Conservation (phyloP, 2,888 invertebrate genomes). For the Notodonta ziczac region DNA sequence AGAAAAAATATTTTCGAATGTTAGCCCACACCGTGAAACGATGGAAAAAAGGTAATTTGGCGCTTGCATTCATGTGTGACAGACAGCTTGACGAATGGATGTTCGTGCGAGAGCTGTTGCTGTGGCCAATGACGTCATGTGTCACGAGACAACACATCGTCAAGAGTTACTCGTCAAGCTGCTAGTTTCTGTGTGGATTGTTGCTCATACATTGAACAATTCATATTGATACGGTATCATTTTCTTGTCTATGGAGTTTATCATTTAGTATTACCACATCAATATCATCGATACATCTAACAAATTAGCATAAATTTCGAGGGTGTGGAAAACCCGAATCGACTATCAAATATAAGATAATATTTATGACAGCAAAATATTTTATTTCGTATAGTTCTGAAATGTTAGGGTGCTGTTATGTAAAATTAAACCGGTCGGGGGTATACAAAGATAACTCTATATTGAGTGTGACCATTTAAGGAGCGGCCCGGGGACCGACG, state of each 20-base stretch:
- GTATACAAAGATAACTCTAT: conserved; percentile 44
- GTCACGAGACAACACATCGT: conserved; percentile 34
- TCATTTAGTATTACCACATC: too few relatives aligned
- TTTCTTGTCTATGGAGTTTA: too few relatives aligned
- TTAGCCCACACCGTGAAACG: not conserved
- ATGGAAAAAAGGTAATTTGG: conserved; percentile 27
- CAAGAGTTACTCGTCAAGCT: conserved; percentile 11
- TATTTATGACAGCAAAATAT: not conserved
- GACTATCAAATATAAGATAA: not conserved
- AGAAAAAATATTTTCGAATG: conserved; percentile 4
- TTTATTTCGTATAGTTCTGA: not conserved
- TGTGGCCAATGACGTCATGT: conserved; percentile 33
- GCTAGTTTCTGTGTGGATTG: not conserved
- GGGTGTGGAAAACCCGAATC: not conserved
- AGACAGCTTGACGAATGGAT: conserved; percentile 47
- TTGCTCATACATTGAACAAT: not conserved
- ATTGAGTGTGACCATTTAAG: conserved; percentile 56
- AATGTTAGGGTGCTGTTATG: conserved; percentile 12
- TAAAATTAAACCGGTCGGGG: conserved; percentile 35
- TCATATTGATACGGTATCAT: too few relatives aligned
- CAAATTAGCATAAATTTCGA: not conserved
- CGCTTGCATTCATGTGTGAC: conserved; percentile 27
- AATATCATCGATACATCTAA: too few relatives aligned
- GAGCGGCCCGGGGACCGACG: conserved; percentile 42
- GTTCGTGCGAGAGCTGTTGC: conserved; percentile 27